Conservation (phyloP, 2,113 vertebrate genomes). For the Notechis scutatus region DNA sequence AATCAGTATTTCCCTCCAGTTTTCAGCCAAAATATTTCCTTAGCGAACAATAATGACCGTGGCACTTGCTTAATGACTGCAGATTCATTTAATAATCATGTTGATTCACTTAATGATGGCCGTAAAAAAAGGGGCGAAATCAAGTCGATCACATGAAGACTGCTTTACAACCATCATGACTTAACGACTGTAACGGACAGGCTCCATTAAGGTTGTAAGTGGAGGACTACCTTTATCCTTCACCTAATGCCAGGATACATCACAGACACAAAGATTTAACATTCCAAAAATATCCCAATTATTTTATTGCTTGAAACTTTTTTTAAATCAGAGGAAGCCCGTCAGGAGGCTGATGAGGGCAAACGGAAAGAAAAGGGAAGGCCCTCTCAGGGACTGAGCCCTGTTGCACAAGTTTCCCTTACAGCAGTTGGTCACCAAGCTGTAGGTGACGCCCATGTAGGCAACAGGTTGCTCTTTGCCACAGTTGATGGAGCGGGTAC, state of each 20-base stretch:
- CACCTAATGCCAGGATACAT: background rate
- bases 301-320: slow-evolving; percentile 1
- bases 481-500: slow-evolving; percentile 19
- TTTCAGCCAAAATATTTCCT: too few species aligned
- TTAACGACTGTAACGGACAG: too few species aligned
- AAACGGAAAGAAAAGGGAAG: background rate
- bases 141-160: too few species aligned
- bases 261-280: background rate
- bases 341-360: background rate
- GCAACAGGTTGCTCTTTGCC: slow-evolving; percentile 47
- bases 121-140: too few species aligned
- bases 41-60: too few species aligned
- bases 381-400: rapidly evolving
- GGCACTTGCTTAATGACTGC: too few species aligned
- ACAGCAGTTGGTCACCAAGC: slow-evolving; percentile 54
- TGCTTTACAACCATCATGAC: too few species aligned
- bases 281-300: background rate
- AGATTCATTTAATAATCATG: too few species aligned
- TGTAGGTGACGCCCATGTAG: slow-evolving; percentile 62
- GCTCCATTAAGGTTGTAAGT: too few species aligned
- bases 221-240: too few species aligned
- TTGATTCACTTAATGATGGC: too few species aligned
- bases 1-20: too few species aligned
- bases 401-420: slow-evolving; percentile 37
- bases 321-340: background rate